Evolutionary conservation across 2,888 invertebrate genomes (phyloP), one percentile per base, ranked within the genome.

Genomic region (Limnephilus lunatus): DNA sequence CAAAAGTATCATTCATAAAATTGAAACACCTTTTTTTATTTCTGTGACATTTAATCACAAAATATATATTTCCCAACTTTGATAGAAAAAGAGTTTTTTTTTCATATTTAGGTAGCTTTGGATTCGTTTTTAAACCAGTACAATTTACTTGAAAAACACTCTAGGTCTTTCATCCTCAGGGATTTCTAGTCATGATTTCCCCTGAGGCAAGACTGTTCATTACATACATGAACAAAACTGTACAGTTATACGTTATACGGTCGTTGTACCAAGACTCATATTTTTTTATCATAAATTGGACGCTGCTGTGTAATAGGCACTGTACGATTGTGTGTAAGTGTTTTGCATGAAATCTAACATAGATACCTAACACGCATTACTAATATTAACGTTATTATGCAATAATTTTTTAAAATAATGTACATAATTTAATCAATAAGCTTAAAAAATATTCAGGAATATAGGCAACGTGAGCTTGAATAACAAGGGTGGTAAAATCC

Each of bases 121-220:
- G 30, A n/a, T 39, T 86, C n/a, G 48, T 86, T 86, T 86, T 44
- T 86, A 44, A 30, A 86, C 90, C 90, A 92, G 90, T 90, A 92
- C 90, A 90, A 81, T 91, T 91, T 91, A 53, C 90, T 91, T 53
- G 92, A 90, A 90, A 92, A 90, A 92, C 86, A 89, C 44, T 92
- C 81, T 85, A 39, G 81, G 89, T 85, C 92, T 31, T 85, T 68
- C 14, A n/a, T 14, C 90, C 87, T 90, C 68, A 2, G 25, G 81
- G 86, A 87, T 87, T 32, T 83, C 39, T 53, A 53, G 86, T 35
- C 85, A 44, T 92, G 92, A 92, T 92, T 92, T 92, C 92, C 92
- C 92, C 80, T 3, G 92, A 53, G 81, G 92, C 25, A 25, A 25
- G 7, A 68, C 68, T 9, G 68, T 86, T 44, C 86, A 30, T n/a